A percentile compares a stretch with the other conserved stretches of the same genome.
phyloP scores from a whole-genome alignment of 23 tunicate genomes.

The Halocynthia aurantium region DNA sequence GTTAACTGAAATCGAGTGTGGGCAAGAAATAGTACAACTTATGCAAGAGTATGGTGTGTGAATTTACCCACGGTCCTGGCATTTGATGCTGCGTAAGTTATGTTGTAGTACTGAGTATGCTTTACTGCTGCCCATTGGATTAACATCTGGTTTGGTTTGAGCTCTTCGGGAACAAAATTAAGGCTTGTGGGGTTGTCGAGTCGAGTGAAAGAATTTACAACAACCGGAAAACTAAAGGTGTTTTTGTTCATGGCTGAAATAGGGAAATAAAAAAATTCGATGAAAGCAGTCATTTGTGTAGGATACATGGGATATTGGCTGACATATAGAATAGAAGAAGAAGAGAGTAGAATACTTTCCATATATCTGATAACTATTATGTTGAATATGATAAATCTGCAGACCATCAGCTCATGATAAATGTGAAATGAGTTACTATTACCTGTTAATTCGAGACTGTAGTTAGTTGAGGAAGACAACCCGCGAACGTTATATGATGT shows the following conservation, averaged over 20 bases:
- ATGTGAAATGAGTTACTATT: not conserved
- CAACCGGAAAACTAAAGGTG: constrained; percentile 71
- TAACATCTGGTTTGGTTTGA: constrained; percentile 42
- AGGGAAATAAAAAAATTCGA: not conserved
- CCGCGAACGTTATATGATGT: not conserved
- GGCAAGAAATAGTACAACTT: not conserved
- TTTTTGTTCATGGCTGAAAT: constrained; percentile 53
- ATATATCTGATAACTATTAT: not conserved
- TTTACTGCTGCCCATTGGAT: constrained; percentile 68
- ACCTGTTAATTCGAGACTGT: constrained; percentile 75
- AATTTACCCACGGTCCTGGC: constrained; percentile 36
- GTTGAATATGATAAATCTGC: not conserved
- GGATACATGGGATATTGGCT: not conserved
- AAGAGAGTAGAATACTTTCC: too few relatives aligned
- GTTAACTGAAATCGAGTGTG: not conserved
- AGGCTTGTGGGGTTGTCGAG: constrained; percentile 49
- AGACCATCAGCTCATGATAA: not conserved
- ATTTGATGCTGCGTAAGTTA: constrained; percentile 29
- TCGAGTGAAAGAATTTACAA: constrained; percentile 46
- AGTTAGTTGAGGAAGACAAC: constrained; percentile 61
- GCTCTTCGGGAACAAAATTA: constrained; percentile 41
- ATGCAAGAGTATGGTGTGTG: not conserved
- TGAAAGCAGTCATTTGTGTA: too few relatives aligned
- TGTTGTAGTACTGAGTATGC: constrained; percentile 48
- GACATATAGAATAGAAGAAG: too few relatives aligned